Percentiles rank a stretch among this genome's conserved stretches.
Evolutionary conservation across 2,113 vertebrate genomes (phyloP).

Genomic region (Neodon shergylaensis): DNA sequence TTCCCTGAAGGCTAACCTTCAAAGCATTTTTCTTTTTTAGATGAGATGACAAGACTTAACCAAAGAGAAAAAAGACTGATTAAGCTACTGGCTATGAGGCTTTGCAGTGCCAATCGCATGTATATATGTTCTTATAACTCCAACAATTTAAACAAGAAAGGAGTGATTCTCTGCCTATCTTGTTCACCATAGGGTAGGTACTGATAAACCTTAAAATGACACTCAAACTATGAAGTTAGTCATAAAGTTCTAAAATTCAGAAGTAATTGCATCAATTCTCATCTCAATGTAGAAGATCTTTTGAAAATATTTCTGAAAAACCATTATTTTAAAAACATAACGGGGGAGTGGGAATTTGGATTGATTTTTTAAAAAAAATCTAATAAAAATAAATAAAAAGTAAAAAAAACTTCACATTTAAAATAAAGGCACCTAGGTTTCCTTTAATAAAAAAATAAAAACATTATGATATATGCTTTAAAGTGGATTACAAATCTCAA

Average conservation of each 20-base stretch:
- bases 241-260: conserved; percentile 17
- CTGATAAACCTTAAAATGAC: conserved; percentile 29
- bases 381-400: too few species aligned
- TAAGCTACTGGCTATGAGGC: conserved; percentile 70
- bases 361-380: too few species aligned
- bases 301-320: conserved; percentile 56
- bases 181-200: background rate
- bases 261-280: conserved; percentile 38
- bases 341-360: too few species aligned
- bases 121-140: conserved; percentile 71
- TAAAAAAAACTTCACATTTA: too few species aligned
- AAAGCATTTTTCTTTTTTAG: conserved; percentile 79
- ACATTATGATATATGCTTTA: background rate
- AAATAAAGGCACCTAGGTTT: too few species aligned
- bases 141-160: conserved; percentile 43
- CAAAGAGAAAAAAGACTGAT: conserved; percentile 76
- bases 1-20: conserved; percentile 55
- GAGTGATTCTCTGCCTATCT: conserved; percentile 22
- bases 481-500: conserved; percentile 53
- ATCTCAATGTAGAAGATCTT: conserved; percentile 33
- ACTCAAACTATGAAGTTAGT: background rate
- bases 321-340: background rate
- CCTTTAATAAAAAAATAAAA: background rate
- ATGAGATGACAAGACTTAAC: conserved; percentile 69
- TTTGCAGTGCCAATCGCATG: conserved; percentile 15